phyloP scores from a whole-genome alignment of 2,797 vertebrate genomes.

The Eospalax fontanierii region DNA sequence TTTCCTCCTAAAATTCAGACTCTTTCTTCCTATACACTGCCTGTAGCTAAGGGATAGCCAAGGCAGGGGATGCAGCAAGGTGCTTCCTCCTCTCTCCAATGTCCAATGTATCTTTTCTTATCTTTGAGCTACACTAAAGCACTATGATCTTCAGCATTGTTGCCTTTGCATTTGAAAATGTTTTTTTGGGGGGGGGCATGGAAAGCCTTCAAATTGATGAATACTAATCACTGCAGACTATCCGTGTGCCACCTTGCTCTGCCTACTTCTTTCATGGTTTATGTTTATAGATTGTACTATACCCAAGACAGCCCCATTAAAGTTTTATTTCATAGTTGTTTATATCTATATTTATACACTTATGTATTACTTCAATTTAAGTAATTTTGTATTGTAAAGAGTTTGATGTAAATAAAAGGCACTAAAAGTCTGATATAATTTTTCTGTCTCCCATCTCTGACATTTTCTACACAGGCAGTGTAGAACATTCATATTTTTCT shows the following conservation, averaged over 20 bases:
- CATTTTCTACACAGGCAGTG: background rate
- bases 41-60: too few species aligned
- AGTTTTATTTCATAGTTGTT: background rate
- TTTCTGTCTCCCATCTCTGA: background rate
- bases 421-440: constrained; percentile 5
- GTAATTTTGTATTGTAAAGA: background rate
- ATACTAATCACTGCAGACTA: too few species aligned
- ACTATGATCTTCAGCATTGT: background rate
- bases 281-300: constrained; percentile 4
- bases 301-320: background rate
- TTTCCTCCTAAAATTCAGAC: background rate
- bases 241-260: background rate
- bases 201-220: background rate
- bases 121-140: background rate
- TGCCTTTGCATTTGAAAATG: background rate
- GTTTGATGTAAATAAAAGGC: background rate
- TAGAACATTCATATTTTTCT: background rate
- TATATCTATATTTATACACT: background rate
- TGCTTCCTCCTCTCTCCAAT: background rate
- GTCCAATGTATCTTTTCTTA: background rate
- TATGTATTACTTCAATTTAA: constrained; percentile 10
- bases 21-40: background rate
- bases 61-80: background rate
- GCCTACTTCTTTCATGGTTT: background rate
- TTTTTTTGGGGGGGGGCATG: background rate